Evolutionary conservation across 2,113 vertebrate genomes (phyloP), one percentile per base, ranked within the genome.

Genomic region (Chunga burmeisteri): DNA sequence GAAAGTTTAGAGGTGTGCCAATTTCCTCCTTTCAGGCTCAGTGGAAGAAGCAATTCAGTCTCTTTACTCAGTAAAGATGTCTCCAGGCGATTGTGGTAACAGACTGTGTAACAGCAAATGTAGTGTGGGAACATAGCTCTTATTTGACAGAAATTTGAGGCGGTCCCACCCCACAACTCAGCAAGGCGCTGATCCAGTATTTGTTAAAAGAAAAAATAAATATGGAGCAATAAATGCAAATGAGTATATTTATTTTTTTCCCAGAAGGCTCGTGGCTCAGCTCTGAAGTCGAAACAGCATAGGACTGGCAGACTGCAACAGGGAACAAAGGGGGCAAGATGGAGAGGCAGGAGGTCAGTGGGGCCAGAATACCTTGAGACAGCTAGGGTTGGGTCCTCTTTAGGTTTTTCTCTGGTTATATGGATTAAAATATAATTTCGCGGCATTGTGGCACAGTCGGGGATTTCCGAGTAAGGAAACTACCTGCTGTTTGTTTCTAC

Each of bases 401-500:
- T 4, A 38, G 61, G 13, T 49, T 93, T 66, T 86, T 50, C 70
- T 88, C 34, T 70, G 18, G 5, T 78, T 83, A 7, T 46, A 36
- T n/a, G 34, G 55, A 38, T 85, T 25, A 58, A 77, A 70, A 70
- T 47, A 62, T 3, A 5, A 55, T 93, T 95, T 88, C 70, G 38
- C 72, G 90, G 50, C 59, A n/a, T 25, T 78, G 68, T 81, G 61
- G 65, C 82, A 49, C 79, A 74, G 86, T 71, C 1, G 3, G 85
- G 67, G 55, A 38, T 47, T 92, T 94, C 52, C 56, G 88, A 89
- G 38, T 29, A 34, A 8, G 47, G 80, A 63, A 94, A 46, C 67
- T 92, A 59, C 94, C 95, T 91, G 88, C 90, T 95, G 86, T 92
- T 94, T 94, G 80, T 93, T 94, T 96, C 86, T 72, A 1, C 67